Evolutionary conservation across 2,888 invertebrate genomes (phyloP).

Genomic region (Stenchaetothrips biformis): DNA sequence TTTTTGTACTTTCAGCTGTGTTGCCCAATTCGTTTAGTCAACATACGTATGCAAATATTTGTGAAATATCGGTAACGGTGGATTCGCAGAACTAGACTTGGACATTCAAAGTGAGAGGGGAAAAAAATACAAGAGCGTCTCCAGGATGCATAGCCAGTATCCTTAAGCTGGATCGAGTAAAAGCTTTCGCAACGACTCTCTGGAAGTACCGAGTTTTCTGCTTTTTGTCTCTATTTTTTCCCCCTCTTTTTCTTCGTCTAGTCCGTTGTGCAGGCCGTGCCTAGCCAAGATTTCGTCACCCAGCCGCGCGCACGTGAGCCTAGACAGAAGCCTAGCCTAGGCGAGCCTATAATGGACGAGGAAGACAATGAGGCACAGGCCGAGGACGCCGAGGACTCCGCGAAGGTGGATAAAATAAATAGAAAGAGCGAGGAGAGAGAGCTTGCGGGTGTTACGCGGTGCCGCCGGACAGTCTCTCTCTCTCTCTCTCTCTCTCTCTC

Average conservation of each 20-base stretch:
- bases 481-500: not conserved
- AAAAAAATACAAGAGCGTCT: no score
- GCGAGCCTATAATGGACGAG: not conserved
- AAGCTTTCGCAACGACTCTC: no score
- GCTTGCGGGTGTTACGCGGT: not conserved
- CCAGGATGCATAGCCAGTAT: no score
- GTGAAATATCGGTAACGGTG: no score
- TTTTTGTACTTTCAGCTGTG: no score
- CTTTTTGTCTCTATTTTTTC: not conserved
- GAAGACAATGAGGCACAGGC: not conserved
- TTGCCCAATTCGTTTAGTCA: no score
- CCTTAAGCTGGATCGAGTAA: no score
- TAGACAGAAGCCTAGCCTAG: not conserved
- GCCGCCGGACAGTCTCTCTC: not conserved
- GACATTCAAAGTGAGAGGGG: no score
- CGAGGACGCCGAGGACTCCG: no score
- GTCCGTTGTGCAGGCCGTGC: not conserved
- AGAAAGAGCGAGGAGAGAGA: not conserved
- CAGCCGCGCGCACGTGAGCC: not conserved
- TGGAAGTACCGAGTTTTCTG: not conserved
- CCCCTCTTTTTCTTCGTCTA: not conserved
- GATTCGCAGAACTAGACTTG: no score
- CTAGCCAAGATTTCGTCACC: conserved; percentile 7
- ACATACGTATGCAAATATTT: no score
- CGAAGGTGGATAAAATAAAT: not conserved